phyloP scores from a whole-genome alignment of 1,140 invertebrate species.

The Mesaphorura yosii region DNA sequence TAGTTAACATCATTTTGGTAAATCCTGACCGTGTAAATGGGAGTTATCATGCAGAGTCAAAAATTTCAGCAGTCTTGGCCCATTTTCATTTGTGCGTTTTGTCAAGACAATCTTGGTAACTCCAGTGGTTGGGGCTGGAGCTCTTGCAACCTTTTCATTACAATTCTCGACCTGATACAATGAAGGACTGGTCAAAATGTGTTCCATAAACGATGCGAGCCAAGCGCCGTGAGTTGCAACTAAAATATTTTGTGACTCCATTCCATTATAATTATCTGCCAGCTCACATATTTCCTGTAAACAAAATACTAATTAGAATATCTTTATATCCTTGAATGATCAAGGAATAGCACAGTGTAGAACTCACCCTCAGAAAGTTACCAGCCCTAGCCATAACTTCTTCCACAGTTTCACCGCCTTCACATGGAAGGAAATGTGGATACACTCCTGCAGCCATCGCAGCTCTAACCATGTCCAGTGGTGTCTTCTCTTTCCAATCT shows the following conservation, averaged over 20 bases:
- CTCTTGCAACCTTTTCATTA: neutral
- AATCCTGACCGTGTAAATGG: constrained; percentile 1
- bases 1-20: constrained; percentile 7
- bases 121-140: constrained; percentile 8
- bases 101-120: constrained; percentile 1
- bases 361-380: constrained; percentile 2
- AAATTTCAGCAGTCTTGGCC: neutral
- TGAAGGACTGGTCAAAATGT: neutral
- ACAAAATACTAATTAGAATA: neutral
- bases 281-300: constrained; percentile 7
- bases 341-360: too few species aligned
- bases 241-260: neutral
- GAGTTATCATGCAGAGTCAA: constrained; percentile 1
- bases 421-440: constrained; percentile 9
- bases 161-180: constrained; percentile 6
- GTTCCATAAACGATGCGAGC: constrained; percentile 3
- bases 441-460: neutral
- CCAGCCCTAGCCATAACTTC: constrained; percentile 1
- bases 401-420: constrained; percentile 5
- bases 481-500: constrained; percentile 12
- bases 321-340: neutral
- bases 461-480: constrained; percentile 8
- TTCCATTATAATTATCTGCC: neutral
- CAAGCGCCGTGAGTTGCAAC: constrained; percentile 9
- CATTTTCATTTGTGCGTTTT: neutral